Evolutionary conservation across 2,888 invertebrate species (phyloP).

Genomic region (Ceraclea dissimilis): DNA sequence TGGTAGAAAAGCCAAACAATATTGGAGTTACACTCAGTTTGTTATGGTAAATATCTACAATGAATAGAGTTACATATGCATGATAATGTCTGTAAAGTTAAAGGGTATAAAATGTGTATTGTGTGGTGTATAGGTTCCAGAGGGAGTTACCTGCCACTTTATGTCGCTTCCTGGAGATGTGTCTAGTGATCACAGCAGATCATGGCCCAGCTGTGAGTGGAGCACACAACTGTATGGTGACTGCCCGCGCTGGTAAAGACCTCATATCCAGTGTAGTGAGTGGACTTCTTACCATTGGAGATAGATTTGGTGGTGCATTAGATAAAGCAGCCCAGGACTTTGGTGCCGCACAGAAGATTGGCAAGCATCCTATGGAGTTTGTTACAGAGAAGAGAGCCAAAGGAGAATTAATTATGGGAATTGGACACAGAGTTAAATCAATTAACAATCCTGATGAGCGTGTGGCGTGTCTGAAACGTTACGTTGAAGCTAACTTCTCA

Average conservation of each 20-base stretch:
- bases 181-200: conserved; percentile 96
- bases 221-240: conserved; percentile 98
- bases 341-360: conserved; percentile 91
- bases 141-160: conserved; percentile 90
- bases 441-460: conserved; percentile 99
- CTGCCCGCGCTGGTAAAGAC: conserved; percentile 95
- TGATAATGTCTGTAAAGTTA: not conserved
- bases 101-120: not conserved
- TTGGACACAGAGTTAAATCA: conserved; percentile 86
- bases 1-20: conserved; percentile 90
- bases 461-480: conserved; percentile 94
- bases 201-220: conserved; percentile 99
- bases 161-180: conserved; percentile 97
- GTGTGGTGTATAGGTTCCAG: conserved; percentile 62
- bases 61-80: not conserved
- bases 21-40: conserved; percentile 96
- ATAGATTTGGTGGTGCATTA: conserved; percentile 96
- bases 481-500: conserved; percentile 89
- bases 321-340: conserved; percentile 98
- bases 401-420: conserved; percentile 98
- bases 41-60: conserved; percentile 60
- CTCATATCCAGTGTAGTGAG: conserved; percentile 93
- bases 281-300: conserved; percentile 95
- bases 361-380: conserved; percentile 94
- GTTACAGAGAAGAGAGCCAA: conserved; percentile 96